A percentile compares a stretch with the other conserved stretches of the same genome.
These are phyloP conservation scores for Dipodomys stephensi DNA, from an alignment of 2,113 vertebrate species.

Conservation along the genomic window DNA sequence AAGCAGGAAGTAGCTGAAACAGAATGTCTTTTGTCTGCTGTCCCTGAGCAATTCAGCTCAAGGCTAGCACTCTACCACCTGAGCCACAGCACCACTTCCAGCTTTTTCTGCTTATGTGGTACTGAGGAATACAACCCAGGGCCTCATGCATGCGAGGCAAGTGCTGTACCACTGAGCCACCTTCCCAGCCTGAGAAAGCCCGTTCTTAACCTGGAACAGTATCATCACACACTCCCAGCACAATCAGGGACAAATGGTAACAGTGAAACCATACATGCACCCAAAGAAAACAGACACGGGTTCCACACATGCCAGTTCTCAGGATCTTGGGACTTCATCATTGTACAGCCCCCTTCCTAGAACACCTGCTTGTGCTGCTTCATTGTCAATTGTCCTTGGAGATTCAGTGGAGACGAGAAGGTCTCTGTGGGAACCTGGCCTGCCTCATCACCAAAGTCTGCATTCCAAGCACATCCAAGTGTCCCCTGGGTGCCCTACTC, in stretches of 20 bases:
- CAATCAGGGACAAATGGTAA: not conserved
- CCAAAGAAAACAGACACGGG: not conserved
- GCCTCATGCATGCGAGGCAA: too few relatives aligned
- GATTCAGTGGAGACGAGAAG: not conserved
- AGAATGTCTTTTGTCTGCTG: not conserved
- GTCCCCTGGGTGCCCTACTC: not conserved
- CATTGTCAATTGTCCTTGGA: not conserved
- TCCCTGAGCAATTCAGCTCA: too few relatives aligned
- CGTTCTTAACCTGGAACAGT: not conserved
- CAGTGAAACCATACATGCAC: not conserved
- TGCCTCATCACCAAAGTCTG: not conserved
- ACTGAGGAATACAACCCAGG: too few relatives aligned
- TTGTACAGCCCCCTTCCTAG: not conserved
- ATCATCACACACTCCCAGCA: not conserved
- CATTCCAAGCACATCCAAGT: not conserved
- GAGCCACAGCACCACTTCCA: too few relatives aligned
- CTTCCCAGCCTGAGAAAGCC: not conserved
- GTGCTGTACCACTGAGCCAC: too few relatives aligned
- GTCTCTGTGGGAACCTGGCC: not conserved
- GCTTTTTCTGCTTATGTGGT: too few relatives aligned
- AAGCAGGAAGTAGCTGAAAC: not conserved
- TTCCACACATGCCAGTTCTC: not conserved
- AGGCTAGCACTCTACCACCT: too few relatives aligned
- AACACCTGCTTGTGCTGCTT: not conserved
- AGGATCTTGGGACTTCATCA: not conserved